A percentile compares a stretch with the other conserved stretches of the same genome.
phyloP scores from a whole-genome alignment of 2,888 invertebrate genomes.

The Stenchaetothrips biformis region DNA sequence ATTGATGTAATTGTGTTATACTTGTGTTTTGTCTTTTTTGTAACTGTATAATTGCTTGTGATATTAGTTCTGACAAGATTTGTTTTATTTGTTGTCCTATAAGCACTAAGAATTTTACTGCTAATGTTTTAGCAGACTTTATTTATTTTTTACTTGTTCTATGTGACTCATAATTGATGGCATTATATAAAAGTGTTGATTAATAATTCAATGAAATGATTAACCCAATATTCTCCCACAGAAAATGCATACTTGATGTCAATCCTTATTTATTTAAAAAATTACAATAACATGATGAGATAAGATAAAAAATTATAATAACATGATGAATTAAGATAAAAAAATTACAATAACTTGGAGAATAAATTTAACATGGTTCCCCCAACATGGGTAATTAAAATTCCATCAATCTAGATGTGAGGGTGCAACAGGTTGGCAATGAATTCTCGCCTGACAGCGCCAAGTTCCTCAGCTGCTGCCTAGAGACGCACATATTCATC shows the following conservation, averaged over 20 bases:
- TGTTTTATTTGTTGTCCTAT: background rate
- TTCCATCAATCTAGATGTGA: background rate
- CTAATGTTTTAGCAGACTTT: no score
- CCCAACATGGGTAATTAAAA: background rate
- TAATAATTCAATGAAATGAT: no score
- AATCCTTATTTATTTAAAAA: background rate
- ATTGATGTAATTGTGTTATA: no score
- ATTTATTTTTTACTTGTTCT: no score
- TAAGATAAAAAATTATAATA: background rate
- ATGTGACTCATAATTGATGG: no score
- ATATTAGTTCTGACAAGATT: background rate
- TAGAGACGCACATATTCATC: background rate
- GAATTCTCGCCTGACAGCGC: background rate
- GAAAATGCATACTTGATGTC: background rate
- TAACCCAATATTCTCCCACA: no score
- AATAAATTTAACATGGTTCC: background rate
- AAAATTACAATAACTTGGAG: background rate
- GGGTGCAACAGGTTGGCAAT: background rate
- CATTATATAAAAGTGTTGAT: no score
- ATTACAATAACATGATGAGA: background rate
- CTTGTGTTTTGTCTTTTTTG: no score
- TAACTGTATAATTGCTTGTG: background rate
- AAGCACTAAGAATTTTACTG: no score
- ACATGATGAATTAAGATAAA: background rate
- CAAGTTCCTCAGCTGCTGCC: background rate